Conservation (phyloP, 2,113 vertebrate species). For the Noturus placidus region DNA sequence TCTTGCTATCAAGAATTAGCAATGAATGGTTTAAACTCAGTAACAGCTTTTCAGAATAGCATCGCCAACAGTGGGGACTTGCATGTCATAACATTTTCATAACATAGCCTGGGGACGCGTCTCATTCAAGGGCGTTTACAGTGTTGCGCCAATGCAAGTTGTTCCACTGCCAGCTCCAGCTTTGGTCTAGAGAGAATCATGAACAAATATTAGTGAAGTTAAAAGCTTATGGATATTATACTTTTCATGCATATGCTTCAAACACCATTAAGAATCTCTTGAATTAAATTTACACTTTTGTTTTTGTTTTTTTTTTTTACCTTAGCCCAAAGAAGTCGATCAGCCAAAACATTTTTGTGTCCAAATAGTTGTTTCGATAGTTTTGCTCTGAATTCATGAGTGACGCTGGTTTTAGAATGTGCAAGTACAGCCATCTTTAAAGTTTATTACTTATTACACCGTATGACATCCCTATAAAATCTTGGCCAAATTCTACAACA, state of each 20-base stretch:
- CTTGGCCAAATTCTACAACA: neutral
- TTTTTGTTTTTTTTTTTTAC: neutral
- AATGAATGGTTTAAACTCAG: neutral
- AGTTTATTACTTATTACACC: neutral
- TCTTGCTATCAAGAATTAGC: neutral
- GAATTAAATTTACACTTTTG: neutral
- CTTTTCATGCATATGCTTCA: neutral
- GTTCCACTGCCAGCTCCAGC: conserved; percentile 11
- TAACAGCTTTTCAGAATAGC: neutral
- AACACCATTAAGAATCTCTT: neutral
- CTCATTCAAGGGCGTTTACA: neutral
- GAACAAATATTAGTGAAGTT: neutral
- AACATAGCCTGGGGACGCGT: neutral
- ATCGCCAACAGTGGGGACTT: neutral
- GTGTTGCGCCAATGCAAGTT: conserved; percentile 7
- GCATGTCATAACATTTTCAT: neutral
- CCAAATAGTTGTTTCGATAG: neutral
- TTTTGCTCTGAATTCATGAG: neutral
- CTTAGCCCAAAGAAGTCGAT: neutral
- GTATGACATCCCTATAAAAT: neutral
- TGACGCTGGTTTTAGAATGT: neutral
- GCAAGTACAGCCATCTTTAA: neutral
- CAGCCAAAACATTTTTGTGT: neutral
- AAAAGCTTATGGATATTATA: neutral
- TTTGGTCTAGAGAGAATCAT: neutral